Evolutionary conservation across 2,113 vertebrate species (phyloP).

Genomic region (Erpornis zantholeuca): DNA sequence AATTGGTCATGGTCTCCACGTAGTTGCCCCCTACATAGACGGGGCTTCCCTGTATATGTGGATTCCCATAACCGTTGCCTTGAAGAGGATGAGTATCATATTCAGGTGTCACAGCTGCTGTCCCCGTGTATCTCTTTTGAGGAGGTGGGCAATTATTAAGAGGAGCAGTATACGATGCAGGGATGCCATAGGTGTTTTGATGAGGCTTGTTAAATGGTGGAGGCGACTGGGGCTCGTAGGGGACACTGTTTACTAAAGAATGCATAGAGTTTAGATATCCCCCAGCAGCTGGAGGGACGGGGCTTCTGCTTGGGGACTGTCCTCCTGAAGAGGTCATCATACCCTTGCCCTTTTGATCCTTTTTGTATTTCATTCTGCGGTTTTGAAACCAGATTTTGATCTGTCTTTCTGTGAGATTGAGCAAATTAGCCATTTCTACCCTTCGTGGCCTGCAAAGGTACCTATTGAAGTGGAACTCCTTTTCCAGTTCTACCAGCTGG

Average conservation of each 20-base stretch:
- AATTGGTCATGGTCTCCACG: constrained; percentile 89
- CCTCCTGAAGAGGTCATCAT: constrained; percentile 96
- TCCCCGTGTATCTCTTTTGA: constrained; percentile 90
- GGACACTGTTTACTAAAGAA: constrained; percentile 94
- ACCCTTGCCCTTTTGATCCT: constrained; percentile 96
- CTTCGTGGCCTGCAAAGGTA: constrained; percentile 95
- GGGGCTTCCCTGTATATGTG: constrained; percentile 95
- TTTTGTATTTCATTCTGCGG: constrained; percentile 99
- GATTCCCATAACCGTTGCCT: constrained; percentile 91
- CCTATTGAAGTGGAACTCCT: constrained; percentile 99
- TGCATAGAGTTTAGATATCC: constrained; percentile 97
- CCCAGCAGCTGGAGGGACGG: constrained; percentile 82
- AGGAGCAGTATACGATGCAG: constrained; percentile 86
- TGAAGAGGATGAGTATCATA: constrained; percentile 91
- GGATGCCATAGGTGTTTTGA: constrained; percentile 88
- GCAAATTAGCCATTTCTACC: constrained; percentile 97
- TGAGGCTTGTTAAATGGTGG: constrained; percentile 91
- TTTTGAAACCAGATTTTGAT: constrained; percentile 99
- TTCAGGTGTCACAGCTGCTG: constrained; percentile 87
- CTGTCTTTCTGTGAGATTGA: constrained; percentile 97
- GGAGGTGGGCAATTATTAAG: constrained; percentile 89
- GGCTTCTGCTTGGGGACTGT: constrained; percentile 92
- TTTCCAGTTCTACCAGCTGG: constrained; percentile 99
- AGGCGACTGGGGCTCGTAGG: constrained; percentile 92
- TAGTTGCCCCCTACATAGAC: constrained; percentile 95